phyloP scores from a whole-genome alignment of 2,888 invertebrate genomes.

The Dolichopus griseipennis region DNA sequence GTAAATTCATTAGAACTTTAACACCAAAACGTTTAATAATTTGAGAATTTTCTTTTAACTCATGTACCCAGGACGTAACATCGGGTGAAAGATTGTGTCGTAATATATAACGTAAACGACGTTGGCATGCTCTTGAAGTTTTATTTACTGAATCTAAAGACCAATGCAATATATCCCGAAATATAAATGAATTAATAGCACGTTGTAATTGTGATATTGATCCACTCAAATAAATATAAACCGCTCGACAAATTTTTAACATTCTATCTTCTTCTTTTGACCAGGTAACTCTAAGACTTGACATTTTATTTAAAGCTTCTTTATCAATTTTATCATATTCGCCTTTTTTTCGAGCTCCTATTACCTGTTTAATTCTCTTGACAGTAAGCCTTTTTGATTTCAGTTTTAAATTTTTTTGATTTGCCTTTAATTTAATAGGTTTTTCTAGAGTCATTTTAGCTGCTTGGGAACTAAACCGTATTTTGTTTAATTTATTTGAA shows the following conservation, averaged over 20 bases:
- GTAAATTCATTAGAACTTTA: conserved; percentile 37
- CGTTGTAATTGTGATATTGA: conserved; percentile 36
- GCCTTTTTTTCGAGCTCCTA: background rate
- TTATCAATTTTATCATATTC: conserved; percentile 56
- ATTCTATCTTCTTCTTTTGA: conserved; percentile 58
- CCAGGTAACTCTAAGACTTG: conserved; percentile 55
- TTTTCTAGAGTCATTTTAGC: conserved; percentile 18
- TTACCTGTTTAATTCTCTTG: background rate
- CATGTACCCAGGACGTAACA: conserved; percentile 52
- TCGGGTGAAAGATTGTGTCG: conserved; percentile 51
- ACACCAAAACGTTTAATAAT: conserved; percentile 44
- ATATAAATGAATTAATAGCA: conserved; percentile 39
- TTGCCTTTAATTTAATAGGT: conserved; percentile 11
- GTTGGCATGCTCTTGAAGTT: conserved; percentile 58
- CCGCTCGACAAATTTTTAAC: conserved; percentile 58
- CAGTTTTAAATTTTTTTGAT: background rate
- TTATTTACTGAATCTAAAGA: conserved; percentile 52
- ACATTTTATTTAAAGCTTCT: conserved; percentile 54
- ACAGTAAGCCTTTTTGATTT: conserved; percentile 15
- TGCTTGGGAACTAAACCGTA: conserved; percentile 21
- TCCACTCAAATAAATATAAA: conserved; percentile 46
- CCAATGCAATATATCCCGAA: conserved; percentile 51
- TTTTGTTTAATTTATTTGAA: conserved; percentile 17
- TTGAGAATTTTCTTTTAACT: conserved; percentile 50
- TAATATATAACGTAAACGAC: conserved; percentile 54